A percentile compares a stretch with the other conserved stretches of the same genome.
Conservation (phyloP, 2,113 vertebrate genomes). For the Bos javanicus region DNA sequence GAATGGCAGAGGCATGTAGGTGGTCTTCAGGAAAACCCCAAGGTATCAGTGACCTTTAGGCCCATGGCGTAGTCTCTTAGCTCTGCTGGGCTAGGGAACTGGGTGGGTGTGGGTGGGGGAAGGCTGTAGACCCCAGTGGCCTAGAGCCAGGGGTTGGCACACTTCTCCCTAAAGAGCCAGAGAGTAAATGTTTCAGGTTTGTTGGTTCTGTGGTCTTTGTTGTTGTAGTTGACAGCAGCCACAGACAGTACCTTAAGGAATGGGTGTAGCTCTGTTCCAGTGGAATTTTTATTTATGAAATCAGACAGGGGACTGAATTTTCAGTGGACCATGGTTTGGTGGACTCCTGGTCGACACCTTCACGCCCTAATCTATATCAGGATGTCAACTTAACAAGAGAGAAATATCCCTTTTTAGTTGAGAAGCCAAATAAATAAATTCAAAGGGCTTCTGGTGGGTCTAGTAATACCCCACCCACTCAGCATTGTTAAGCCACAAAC, state of each 20-base stretch:
- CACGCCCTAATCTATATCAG: neutral
- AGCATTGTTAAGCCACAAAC: neutral
- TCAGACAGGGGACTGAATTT: neutral
- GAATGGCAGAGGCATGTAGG: neutral
- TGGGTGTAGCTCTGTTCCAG: neutral
- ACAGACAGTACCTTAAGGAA: rapidly evolving
- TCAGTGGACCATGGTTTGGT: rapidly evolving
- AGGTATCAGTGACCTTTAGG: neutral
- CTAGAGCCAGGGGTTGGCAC: neutral
- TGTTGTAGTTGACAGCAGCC: neutral
- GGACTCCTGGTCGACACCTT: neutral
- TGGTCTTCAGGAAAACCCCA: neutral
- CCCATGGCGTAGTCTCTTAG: neutral
- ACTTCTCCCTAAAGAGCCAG: neutral
- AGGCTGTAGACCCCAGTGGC: rapidly evolving
- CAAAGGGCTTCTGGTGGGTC: neutral
- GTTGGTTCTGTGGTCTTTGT: neutral
- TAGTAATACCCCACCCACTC: neutral
- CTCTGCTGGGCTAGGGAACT: neutral
- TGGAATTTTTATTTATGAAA: neutral
- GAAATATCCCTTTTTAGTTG: neutral
- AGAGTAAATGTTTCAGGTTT: neutral
- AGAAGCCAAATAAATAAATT: neutral
- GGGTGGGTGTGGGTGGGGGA: neutral
- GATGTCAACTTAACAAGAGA: neutral